phyloP scores from a whole-genome alignment of 2,888 invertebrate genomes.

The Caenorhabditis sp. region DNA sequence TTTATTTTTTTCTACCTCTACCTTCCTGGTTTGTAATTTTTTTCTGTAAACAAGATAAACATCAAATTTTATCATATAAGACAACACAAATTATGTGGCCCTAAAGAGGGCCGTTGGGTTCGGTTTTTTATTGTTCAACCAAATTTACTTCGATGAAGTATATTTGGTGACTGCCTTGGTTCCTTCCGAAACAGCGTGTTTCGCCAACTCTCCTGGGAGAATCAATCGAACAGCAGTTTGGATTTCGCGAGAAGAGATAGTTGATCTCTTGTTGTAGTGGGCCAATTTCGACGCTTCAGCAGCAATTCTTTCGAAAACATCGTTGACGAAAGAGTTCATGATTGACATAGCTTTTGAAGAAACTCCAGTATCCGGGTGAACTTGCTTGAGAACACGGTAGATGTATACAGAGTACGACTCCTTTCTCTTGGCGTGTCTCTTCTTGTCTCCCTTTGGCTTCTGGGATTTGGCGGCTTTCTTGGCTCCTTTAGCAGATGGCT shows the following conservation, averaged over 20 bases:
- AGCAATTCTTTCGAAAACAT: slow-evolving; percentile 80
- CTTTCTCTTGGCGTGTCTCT: slow-evolving; percentile 65
- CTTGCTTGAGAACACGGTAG: slow-evolving; percentile 77
- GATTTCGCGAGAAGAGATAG: slow-evolving; percentile 79
- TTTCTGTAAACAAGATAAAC: not conserved
- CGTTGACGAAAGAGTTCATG: slow-evolving; percentile 81
- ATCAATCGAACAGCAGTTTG: slow-evolving; percentile 72
- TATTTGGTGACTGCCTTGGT: slow-evolving; percentile 47
- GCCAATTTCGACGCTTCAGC: slow-evolving; percentile 75
- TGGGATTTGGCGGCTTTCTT: slow-evolving; percentile 67
- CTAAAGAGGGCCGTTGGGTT: too few species aligned
- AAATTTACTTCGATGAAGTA: slow-evolving; percentile 38
- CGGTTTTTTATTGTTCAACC: not conserved
- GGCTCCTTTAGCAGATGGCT: slow-evolving; percentile 68
- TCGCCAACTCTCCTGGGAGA: slow-evolving; percentile 46
- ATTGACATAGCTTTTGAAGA: slow-evolving; percentile 80
- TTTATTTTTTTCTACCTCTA: too few species aligned
- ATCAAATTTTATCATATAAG: not conserved
- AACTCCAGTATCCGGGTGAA: slow-evolving; percentile 78
- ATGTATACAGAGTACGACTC: slow-evolving; percentile 73
- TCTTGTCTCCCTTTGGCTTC: slow-evolving; percentile 63
- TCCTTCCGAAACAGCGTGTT: slow-evolving; percentile 45
- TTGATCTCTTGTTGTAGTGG: slow-evolving; percentile 77
- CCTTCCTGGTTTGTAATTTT: not conserved
- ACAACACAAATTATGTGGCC: too few species aligned